Percentiles rank a stretch among this genome's conserved stretches.
Conservation (phyloP, 1,140 invertebrate species). For the Caenorhabditis briggsae region DNA sequence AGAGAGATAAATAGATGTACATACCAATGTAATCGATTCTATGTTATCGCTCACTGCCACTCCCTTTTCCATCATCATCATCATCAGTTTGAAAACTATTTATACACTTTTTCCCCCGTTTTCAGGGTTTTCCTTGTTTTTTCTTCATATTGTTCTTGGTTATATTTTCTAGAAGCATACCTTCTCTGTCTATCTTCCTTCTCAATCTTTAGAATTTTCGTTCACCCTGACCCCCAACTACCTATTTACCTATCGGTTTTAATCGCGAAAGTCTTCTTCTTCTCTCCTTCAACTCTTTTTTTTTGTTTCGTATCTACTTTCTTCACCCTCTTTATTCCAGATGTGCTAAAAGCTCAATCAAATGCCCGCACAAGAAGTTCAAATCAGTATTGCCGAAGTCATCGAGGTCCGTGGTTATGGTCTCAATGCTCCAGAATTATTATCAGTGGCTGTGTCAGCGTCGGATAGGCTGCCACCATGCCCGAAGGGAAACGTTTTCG, state of each 20-base stretch:
- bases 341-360: slow-evolving; percentile 45
- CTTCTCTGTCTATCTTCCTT: not conserved
- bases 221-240: slow-evolving; percentile 11
- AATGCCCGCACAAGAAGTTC: slow-evolving; percentile 55
- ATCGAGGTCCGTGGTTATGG: slow-evolving; percentile 54
- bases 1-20: slow-evolving; percentile 43
- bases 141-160: not conserved
- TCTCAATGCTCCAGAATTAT: slow-evolving; percentile 57
- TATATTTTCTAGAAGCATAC: not conserved
- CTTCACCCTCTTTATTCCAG: not conserved
- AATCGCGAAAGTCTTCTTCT: not conserved
- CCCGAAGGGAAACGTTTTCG: slow-evolving; percentile 61
- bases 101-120: not conserved
- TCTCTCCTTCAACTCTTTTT: slow-evolving; percentile 29
- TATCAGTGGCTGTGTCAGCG: slow-evolving; percentile 55
- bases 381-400: slow-evolving; percentile 61
- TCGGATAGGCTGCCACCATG: slow-evolving; percentile 52
- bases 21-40: slow-evolving; percentile 45
- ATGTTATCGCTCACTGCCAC: slow-evolving; percentile 50
- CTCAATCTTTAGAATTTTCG: slow-evolving; percentile 21
- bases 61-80: slow-evolving; percentile 21
- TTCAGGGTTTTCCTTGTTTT: not conserved
- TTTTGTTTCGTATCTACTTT: not conserved
- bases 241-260: slow-evolving; percentile 53
- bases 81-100: slow-evolving; percentile 21